Base-by-base conservation (phyloP, 92 coral and sea anemone species). In the Parazoanthus atlanticus region DNA sequence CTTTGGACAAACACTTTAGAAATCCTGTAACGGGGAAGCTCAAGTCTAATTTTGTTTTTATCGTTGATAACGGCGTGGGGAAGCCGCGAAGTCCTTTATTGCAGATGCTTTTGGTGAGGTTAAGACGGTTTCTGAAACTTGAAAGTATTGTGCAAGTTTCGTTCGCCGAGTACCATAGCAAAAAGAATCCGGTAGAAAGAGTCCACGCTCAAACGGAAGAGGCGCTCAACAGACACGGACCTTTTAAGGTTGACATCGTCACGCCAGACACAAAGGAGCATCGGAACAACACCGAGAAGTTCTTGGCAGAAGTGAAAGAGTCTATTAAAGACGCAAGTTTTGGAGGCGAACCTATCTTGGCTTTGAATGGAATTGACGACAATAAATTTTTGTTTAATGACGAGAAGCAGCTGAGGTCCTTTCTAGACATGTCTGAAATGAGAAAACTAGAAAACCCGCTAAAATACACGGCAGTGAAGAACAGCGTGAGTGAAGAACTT, bases 1-100 rank as follows among this genome's bases (percentile, higher is more conserved):
- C 89, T 3, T 76, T 93, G 23, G 95, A 93, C 84, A 16, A 54
- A 7, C 16, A 7, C 64, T 54, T 54, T 54, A 31, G 93, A 47
- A 91, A 91, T 46, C 88, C 79, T 10, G 47, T n/a, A n/a, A 92
- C 92, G 1, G 93, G 64, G 16, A 54, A 54, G 64, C 8, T 54
- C 9, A 54, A 54, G 16, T 8, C 8, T 7, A 8, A 7, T 8
- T 54, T 54, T 8, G 64, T 54, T 8, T 54, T 16, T 54, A 16
- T 54, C 16, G 64, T 54, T 8, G 64, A 54, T 16, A 54, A 16
- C 16, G 16, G 64, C 8, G 16, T 54, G 8, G 64, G 16, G 64
- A 54, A 54, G 16, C 64, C 64, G 64, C 8, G 64, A 54, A 54
- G 16, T 54, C 64, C 64, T 16, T 16, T 54, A 16, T 8, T 54